Evolutionary conservation across 2,113 vertebrate species (phyloP).

Genomic region (Chamaetylas fuelleborni): DNA sequence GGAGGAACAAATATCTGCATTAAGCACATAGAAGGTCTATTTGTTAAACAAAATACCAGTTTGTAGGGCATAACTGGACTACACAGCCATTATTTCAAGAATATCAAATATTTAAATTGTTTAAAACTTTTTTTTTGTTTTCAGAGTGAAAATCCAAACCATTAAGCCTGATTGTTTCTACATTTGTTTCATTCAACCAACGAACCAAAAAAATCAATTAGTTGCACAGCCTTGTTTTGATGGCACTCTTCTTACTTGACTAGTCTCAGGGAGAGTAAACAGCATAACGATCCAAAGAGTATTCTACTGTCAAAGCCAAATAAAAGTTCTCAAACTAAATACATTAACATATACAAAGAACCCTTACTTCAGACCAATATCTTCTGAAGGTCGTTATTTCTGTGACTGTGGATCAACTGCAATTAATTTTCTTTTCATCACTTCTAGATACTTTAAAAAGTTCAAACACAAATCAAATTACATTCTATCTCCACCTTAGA

Average conservation of each 20-base stretch:
- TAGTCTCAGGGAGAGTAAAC: background rate
- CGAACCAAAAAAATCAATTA: background rate
- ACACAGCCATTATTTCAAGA: background rate
- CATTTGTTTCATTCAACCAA: background rate
- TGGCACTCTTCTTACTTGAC: background rate
- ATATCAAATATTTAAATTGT: background rate
- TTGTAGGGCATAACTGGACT: background rate
- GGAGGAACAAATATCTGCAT: background rate
- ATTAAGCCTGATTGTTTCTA: background rate
- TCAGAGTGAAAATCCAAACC: background rate
- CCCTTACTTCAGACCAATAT: background rate
- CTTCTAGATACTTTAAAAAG: background rate
- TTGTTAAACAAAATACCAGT: background rate
- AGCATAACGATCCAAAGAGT: background rate
- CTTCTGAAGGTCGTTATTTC: background rate
- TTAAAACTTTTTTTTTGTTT: background rate
- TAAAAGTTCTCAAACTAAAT: background rate
- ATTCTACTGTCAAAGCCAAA: background rate
- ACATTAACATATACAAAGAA: background rate
- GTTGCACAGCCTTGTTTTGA: background rate
- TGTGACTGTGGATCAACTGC: background rate
- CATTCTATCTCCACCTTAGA: background rate
- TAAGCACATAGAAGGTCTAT: background rate
- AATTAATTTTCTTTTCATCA: background rate
- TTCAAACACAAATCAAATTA: background rate